These are phyloP conservation scores for Amphiprion clarkii DNA, from an alignment of 2,797 vertebrate genomes.

Conservation along the genomic window DNA sequence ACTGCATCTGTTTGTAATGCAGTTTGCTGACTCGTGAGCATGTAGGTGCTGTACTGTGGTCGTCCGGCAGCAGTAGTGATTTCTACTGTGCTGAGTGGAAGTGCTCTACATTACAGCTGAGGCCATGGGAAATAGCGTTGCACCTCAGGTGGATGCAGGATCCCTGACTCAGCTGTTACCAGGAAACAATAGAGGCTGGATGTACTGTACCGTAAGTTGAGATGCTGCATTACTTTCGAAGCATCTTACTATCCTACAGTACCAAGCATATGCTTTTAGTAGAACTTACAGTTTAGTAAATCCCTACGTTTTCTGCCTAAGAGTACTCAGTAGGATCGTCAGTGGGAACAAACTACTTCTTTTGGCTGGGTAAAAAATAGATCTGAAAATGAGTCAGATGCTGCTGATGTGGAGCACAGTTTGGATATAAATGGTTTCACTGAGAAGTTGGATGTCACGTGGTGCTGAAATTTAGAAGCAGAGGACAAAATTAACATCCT, in stretches of 20 bases:
- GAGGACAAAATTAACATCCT: background rate
- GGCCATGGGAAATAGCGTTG: constrained; percentile 65
- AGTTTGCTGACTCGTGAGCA: constrained; percentile 6
- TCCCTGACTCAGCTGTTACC: constrained; percentile 61
- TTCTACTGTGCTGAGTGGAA: constrained; percentile 71
- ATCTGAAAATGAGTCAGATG: background rate
- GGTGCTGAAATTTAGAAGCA: background rate
- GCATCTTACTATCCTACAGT: constrained; percentile 1
- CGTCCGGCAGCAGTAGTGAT: constrained; percentile 67
- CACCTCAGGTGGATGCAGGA: constrained; percentile 47
- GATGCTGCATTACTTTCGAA: constrained; percentile 25
- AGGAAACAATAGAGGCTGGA: constrained; percentile 54
- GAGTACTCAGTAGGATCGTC: background rate
- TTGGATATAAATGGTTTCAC: constrained; percentile 4
- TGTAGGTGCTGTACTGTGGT: constrained; percentile 14
- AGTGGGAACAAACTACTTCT: background rate
- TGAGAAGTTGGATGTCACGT: background rate
- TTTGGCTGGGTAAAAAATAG: background rate
- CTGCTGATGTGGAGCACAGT: background rate
- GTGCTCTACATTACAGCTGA: constrained; percentile 62
- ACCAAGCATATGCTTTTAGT: constrained; percentile 7
- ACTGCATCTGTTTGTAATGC: background rate
- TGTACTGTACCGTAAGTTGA: constrained; percentile 28
- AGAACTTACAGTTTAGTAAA: background rate
- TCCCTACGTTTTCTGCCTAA: background rate